Percentiles rank a stretch among this genome's conserved stretches.
phyloP scores from a whole-genome alignment of 2,888 invertebrate species.

The Rotaria socialis region DNA sequence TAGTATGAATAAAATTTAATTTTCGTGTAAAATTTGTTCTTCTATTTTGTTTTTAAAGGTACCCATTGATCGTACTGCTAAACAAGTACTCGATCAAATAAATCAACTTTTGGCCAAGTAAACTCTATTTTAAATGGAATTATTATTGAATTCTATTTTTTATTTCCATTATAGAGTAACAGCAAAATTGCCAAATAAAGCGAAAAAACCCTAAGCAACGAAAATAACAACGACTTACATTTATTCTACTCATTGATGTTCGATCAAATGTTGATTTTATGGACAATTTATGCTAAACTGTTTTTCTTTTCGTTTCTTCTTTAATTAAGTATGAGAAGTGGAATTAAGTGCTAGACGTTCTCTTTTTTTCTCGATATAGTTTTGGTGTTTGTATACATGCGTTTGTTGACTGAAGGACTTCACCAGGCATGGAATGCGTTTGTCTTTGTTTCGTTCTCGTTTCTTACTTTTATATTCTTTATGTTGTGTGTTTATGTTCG shows the following conservation, averaged over 20 bases:
- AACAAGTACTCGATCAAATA: neutral
- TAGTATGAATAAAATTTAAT: neutral
- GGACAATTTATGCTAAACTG: neutral
- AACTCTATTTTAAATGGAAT: neutral
- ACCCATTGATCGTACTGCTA: constrained; percentile 25
- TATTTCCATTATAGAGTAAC: neutral
- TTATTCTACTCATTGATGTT: neutral
- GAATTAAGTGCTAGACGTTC: neutral
- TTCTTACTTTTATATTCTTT: neutral
- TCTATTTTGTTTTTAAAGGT: neutral
- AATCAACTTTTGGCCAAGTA: constrained; percentile 25
- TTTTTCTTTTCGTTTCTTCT: neutral
- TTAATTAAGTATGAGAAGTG: neutral
- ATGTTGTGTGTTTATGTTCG: neutral
- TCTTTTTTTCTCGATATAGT: neutral
- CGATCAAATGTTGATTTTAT: neutral
- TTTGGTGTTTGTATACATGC: neutral
- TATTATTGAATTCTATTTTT: neutral
- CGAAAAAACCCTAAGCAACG: neutral
- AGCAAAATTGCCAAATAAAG: constrained; percentile 16
- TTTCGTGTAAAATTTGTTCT: neutral
- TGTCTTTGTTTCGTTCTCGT: neutral
- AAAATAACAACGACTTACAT: neutral
- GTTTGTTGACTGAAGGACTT: neutral
- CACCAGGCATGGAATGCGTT: neutral